Percentiles rank a stretch among this genome's conserved stretches.
Conservation (phyloP, 1,140 invertebrate species). For the Eumeta japonica region DNA sequence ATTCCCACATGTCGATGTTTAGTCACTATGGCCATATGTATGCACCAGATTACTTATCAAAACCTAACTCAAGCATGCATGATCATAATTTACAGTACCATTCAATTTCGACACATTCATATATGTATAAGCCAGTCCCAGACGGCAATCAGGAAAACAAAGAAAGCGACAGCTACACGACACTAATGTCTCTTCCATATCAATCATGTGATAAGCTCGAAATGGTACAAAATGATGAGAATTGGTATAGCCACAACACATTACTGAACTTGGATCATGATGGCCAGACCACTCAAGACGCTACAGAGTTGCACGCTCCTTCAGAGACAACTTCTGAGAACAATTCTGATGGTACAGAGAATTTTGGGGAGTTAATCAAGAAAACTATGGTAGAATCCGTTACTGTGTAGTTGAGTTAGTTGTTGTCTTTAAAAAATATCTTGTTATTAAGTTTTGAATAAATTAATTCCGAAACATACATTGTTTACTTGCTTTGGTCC, state of each 20-base stretch:
- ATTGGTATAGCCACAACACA: constrained; percentile 51
- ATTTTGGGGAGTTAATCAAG: constrained; percentile 90
- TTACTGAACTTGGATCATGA: constrained; percentile 37
- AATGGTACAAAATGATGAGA: constrained; percentile 44
- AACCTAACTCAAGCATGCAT: constrained; percentile 27
- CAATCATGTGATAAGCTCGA: constrained; percentile 67
- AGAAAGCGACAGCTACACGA: constrained; percentile 57
- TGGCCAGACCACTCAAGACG: constrained; percentile 64
- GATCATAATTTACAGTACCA: constrained; percentile 38
- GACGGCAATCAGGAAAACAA: constrained; percentile 43
- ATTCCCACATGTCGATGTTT: constrained; percentile 55
- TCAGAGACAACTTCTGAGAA: constrained; percentile 17
- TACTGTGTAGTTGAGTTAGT: constrained; percentile 65
- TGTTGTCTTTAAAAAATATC: constrained; percentile 11
- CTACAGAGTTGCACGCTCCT: constrained; percentile 61
- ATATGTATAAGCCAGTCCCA: constrained; percentile 40
- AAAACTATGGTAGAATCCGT: constrained; percentile 90
- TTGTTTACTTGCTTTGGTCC: no score
- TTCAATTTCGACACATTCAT: constrained; percentile 37
- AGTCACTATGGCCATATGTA: constrained; percentile 59
- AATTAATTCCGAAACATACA: not conserved
- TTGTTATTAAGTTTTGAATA: constrained; percentile 4
- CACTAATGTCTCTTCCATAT: constrained; percentile 57
- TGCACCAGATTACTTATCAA: constrained; percentile 47
- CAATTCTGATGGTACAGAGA: constrained; percentile 59